These are phyloP conservation scores for Odontomachus brunneus DNA, from an alignment of 1,140 invertebrate species.

Conservation along the genomic window DNA sequence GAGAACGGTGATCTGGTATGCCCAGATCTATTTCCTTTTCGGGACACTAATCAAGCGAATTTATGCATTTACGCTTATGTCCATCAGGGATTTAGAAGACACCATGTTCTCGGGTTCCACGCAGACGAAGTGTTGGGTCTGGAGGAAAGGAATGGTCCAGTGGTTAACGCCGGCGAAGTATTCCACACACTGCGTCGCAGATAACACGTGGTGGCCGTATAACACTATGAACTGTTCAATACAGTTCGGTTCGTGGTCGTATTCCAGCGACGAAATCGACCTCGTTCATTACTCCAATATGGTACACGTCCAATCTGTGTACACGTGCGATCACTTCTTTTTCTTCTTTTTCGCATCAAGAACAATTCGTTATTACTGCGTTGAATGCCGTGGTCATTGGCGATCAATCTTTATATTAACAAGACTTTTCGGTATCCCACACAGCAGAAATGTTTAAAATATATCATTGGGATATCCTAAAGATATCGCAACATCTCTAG, in stretches of 20 bases:
- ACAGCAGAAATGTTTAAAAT: too few relatives aligned
- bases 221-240: slow-evolving; percentile 80
- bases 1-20: too few relatives aligned
- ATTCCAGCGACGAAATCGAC: slow-evolving; percentile 86
- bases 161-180: slow-evolving; percentile 70
- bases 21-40: too few relatives aligned
- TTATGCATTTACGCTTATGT: too few relatives aligned
- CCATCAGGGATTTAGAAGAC: slow-evolving; percentile 3
- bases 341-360: neutral
- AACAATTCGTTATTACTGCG: neutral
- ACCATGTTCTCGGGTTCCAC: slow-evolving; percentile 46
- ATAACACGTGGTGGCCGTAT: slow-evolving; percentile 81
- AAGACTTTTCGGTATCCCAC: too few relatives aligned
- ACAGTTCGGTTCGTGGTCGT: slow-evolving; percentile 84
- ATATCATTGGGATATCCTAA: too few relatives aligned
- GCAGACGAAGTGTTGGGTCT: slow-evolving; percentile 64
- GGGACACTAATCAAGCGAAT: too few relatives aligned
- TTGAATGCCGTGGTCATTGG: too few relatives aligned
- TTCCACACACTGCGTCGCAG: slow-evolving; percentile 67
- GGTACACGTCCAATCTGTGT: slow-evolving; percentile 11
- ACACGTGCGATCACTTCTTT: too few relatives aligned
- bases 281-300: neutral
- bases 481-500: too few relatives aligned
- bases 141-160: slow-evolving; percentile 59
- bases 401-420: too few relatives aligned